Conservation (phyloP, 30 jellyfish, hydroid and myxozoan genomes). For the Turritopsis rubra region DNA sequence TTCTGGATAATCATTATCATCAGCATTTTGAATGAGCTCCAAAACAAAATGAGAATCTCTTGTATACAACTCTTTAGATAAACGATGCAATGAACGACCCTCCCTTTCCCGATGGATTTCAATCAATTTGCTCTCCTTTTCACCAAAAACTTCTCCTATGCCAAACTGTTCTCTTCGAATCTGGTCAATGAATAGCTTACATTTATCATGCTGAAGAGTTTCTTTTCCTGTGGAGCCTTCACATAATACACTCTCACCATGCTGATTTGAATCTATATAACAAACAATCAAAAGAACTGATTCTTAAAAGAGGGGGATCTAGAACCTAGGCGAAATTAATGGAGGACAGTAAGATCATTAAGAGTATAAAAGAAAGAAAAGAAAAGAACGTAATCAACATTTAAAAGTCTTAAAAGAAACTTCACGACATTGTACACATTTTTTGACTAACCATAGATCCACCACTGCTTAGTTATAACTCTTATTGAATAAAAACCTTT, state of each 20-base stretch:
- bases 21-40: conserved; percentile 89
- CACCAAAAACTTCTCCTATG: conserved; percentile 52
- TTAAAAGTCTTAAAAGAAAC: too few species aligned
- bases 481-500: too few species aligned
- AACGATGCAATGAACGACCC: conserved; percentile 62
- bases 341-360: too few species aligned
- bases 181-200: conserved; percentile 43
- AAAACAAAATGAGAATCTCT: conserved; percentile 83
- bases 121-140: conserved; percentile 25
- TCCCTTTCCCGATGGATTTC: conserved; percentile 55
- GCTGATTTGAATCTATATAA: conserved; percentile 56
- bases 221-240: conserved; percentile 43
- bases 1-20: conserved; percentile 63
- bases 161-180: conserved; percentile 73
- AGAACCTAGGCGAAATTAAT: too few species aligned
- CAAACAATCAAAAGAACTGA: conserved; percentile 45
- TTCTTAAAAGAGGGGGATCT: conserved; percentile 48
- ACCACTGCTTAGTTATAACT: too few species aligned
- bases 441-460: too few species aligned
- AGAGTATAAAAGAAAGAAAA: too few species aligned
- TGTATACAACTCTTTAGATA: conserved; percentile 76
- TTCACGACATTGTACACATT: too few species aligned
- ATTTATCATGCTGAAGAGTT: conserved; percentile 41
- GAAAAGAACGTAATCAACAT: too few species aligned
- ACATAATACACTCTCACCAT: conserved; percentile 67